Conservation (phyloP, 2,797 vertebrate species). For the Tachyglossus aculeatus region DNA sequence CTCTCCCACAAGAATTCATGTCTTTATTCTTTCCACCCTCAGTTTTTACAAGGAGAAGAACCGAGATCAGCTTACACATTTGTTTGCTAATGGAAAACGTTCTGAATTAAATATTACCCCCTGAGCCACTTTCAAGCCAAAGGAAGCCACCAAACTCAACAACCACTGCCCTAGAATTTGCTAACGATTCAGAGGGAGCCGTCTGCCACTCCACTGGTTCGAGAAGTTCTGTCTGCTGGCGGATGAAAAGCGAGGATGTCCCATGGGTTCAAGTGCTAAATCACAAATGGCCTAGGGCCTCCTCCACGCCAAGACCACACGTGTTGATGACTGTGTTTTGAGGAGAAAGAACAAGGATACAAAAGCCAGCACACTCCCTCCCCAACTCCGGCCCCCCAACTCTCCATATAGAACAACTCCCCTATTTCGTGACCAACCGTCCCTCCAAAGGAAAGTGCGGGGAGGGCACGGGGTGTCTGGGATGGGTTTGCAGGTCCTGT, state of each 20-base stretch:
- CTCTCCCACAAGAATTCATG: slow-evolving; percentile 63
- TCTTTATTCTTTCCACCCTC: slow-evolving; percentile 64
- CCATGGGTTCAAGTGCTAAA: neutral
- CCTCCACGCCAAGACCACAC: neutral
- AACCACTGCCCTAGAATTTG: slow-evolving; percentile 14
- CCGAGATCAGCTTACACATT: slow-evolving; percentile 35
- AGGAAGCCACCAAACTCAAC: slow-evolving; percentile 32
- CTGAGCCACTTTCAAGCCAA: slow-evolving; percentile 34
- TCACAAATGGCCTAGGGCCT: neutral
- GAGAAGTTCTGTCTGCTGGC: neutral
- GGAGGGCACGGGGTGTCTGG: neutral
- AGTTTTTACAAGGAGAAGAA: slow-evolving; percentile 68
- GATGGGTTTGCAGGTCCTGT: neutral
- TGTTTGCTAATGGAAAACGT: neutral
- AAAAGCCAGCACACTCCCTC: neutral
- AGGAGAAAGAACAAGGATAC: neutral
- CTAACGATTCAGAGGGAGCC: neutral
- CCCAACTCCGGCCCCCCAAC: neutral
- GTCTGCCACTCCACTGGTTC: neutral
- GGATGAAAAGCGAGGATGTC: neutral
- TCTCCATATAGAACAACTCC: neutral
- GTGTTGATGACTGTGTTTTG: neutral
- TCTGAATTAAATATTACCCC: slow-evolving; percentile 28
- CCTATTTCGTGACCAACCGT: too few relatives aligned
- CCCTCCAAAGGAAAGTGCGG: neutral